Evolutionary conservation across 2,888 invertebrate species (phyloP).

Genomic region (Lissonota sp.): DNA sequence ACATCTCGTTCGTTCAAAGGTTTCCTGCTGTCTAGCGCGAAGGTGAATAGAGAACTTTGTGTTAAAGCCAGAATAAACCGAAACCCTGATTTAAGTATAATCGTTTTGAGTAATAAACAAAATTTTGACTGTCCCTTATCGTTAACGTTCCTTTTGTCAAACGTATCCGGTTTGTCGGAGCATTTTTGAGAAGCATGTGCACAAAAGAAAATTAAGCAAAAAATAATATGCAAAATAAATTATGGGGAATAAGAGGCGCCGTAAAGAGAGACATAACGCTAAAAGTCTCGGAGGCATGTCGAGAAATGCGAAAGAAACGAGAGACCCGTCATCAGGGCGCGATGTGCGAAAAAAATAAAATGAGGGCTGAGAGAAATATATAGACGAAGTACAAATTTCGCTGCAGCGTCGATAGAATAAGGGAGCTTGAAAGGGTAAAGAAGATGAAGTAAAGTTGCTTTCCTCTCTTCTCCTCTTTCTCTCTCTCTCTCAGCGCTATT

Average conservation of each 20-base stretch:
- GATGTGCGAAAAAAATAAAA: conserved; percentile 12
- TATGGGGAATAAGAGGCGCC: neutral
- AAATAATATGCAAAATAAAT: conserved; percentile 16
- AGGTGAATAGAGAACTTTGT: neutral
- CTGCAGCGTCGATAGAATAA: conserved; percentile 26
- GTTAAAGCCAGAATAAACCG: neutral
- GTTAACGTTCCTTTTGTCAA: neutral
- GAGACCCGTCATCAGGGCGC: conserved; percentile 16
- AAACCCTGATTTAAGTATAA: too few species aligned
- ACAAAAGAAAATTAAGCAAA: conserved; percentile 27
- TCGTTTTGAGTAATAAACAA: too few species aligned
- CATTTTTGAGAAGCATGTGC: neutral
- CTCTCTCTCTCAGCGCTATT: conserved; percentile 33
- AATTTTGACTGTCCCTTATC: neutral
- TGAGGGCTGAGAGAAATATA: conserved; percentile 13
- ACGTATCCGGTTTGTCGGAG: conserved; percentile 15
- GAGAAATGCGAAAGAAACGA: neutral
- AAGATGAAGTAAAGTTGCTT: conserved; percentile 40
- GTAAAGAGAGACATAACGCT: neutral
- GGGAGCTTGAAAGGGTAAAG: conserved; percentile 1
- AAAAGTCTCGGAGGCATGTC: neutral
- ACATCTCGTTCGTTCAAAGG: conserved; percentile 18
- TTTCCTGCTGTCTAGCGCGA: neutral
- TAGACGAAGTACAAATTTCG: conserved; percentile 31
- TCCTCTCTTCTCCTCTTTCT: conserved; percentile 48